Percentiles rank a stretch among this genome's conserved stretches.
Evolutionary conservation across 1,140 invertebrate genomes (phyloP).

Genomic region (Drosophila lacteicornis): DNA sequence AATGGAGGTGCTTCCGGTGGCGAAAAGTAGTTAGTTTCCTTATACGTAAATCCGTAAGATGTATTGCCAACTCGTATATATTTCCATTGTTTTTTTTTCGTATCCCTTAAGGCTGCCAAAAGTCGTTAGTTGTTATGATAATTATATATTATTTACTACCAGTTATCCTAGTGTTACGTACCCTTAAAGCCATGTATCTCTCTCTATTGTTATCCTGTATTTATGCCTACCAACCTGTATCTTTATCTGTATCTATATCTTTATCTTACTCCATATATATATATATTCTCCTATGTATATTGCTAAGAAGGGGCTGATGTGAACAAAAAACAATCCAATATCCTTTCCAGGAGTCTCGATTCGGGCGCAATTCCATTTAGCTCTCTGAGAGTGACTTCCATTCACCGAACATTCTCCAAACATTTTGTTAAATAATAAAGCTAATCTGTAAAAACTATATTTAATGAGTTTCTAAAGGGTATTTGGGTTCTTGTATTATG

Average conservation of each 20-base stretch:
- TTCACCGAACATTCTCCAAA: conserved; percentile 5
- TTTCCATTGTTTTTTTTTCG: conserved; percentile 15
- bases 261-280: conserved; percentile 20
- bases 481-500: no score
- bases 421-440: conserved; percentile 27
- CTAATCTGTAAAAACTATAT: conserved; percentile 4
- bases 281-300: conserved; percentile 20
- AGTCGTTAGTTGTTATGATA: conserved; percentile 41
- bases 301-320: conserved; percentile 49
- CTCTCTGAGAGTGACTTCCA: conserved; percentile 11
- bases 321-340: conserved; percentile 35
- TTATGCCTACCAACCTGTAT: conserved; percentile 19
- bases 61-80: conserved; percentile 34
- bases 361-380: conserved; percentile 3
- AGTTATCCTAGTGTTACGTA: conserved; percentile 45
- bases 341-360: conserved; percentile 8
- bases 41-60: conserved; percentile 16
- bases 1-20: no score
- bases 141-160: conserved; percentile 1
- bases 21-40: conserved; percentile 19
- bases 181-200: conserved; percentile 15
- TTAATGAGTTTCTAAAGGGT: no score
- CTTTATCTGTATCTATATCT: conserved; percentile 14
- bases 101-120: conserved; percentile 40
- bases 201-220: conserved; percentile 45